phyloP scores from a whole-genome alignment of 2,113 vertebrate species.

The cattle (Bos taurus) region DNA sequence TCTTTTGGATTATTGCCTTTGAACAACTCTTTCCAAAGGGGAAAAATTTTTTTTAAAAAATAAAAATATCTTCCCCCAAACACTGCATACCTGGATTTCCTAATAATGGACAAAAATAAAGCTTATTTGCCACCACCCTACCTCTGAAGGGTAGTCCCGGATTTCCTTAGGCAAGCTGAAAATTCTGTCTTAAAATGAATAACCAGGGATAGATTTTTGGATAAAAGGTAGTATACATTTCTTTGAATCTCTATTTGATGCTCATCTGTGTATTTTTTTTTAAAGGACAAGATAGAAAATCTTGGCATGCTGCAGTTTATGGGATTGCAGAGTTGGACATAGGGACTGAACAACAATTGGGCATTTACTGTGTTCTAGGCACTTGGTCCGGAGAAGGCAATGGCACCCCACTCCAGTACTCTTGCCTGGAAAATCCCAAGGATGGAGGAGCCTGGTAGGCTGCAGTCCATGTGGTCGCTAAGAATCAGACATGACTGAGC shows the following conservation, averaged over 20 bases:
- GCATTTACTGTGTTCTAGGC: background rate
- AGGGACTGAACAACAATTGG: background rate
- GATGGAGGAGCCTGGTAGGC: no score
- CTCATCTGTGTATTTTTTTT: background rate
- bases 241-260: background rate
- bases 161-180: background rate
- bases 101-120: background rate
- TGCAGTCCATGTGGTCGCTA: no score
- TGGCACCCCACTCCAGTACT: no score
- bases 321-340: background rate
- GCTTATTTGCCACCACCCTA: background rate
- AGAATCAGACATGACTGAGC: no score
- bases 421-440: no score
- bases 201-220: background rate
- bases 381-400: background rate
- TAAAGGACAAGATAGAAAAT: background rate
- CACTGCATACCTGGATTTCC: background rate
- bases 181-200: background rate
- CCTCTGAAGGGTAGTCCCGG: background rate
- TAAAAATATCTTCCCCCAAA: background rate
- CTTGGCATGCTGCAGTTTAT: background rate
- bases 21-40: background rate
- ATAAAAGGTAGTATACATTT: background rate
- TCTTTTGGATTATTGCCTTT: background rate
- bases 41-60: background rate